These are phyloP conservation scores for Limnephilus marmoratus DNA, from an alignment of 2,888 invertebrate genomes.

Conservation along the genomic window DNA sequence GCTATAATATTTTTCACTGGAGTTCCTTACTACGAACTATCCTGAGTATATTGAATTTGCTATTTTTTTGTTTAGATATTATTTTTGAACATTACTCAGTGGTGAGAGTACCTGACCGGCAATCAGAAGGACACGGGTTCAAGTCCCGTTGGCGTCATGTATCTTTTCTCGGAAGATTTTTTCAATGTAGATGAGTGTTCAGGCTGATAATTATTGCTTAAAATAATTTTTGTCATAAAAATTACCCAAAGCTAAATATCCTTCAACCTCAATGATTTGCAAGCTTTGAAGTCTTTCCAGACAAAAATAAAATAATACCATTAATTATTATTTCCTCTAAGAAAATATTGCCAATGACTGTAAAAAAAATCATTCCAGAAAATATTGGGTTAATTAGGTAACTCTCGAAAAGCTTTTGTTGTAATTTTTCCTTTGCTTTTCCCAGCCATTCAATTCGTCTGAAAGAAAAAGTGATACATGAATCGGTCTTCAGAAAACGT, in stretches of 20 bases:
- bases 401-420: not conserved
- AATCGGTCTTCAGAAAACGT: not conserved
- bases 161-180: no score
- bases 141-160: no score
- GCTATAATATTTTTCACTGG: no score
- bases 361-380: not conserved
- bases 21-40: no score
- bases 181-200: no score
- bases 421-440: not conserved
- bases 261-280: not conserved
- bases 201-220: no score
- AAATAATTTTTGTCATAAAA: not conserved
- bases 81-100: no score
- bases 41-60: no score
- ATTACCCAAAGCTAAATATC: not conserved
- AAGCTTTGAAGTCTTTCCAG: not conserved
- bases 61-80: no score
- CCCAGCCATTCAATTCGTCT: not conserved
- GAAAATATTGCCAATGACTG: not conserved
- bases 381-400: not conserved
- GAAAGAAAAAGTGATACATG: slow-evolving; percentile 9
- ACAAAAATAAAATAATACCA: not conserved
- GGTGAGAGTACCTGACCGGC: no score
- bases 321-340: not conserved
- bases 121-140: no score